Evolutionary conservation across 2,888 invertebrate species (phyloP).

Genomic region (Tridacna gigas): DNA sequence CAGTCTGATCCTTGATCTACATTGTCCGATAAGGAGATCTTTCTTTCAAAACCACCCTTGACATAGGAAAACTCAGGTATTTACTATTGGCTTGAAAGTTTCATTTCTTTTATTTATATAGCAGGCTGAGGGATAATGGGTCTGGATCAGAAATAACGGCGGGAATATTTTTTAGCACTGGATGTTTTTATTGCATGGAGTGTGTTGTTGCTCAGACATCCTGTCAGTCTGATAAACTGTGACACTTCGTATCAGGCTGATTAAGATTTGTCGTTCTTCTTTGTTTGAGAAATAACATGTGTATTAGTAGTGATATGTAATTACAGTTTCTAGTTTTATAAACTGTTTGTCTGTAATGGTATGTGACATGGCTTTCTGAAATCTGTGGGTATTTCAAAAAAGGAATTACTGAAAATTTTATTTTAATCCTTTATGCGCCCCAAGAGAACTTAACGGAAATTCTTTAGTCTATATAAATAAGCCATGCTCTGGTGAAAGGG

Average conservation of each 20-base stretch:
- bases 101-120: too few relatives aligned
- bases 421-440: too few relatives aligned
- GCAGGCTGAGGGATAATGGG: too few relatives aligned
- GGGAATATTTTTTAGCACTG: not conserved
- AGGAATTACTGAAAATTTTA: slow-evolving; percentile 19
- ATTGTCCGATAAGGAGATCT: too few relatives aligned
- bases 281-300: slow-evolving; percentile 68
- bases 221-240: slow-evolving; percentile 59
- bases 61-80: too few relatives aligned
- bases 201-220: slow-evolving; percentile 61
- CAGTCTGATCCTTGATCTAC: too few relatives aligned
- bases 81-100: too few relatives aligned
- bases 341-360: slow-evolving; percentile 23
- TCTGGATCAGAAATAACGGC: too few relatives aligned
- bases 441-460: too few relatives aligned
- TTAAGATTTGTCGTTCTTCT: slow-evolving; percentile 64
- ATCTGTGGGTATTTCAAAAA: slow-evolving; percentile 15
- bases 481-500: too few relatives aligned
- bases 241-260: slow-evolving; percentile 63
- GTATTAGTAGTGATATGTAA: slow-evolving; percentile 66
- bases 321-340: slow-evolving; percentile 57
- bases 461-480: too few relatives aligned
- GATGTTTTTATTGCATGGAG: slow-evolving; percentile 50
- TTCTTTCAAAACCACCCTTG: too few relatives aligned
- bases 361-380: slow-evolving; percentile 1